A percentile compares a stretch with the other conserved stretches of the same genome.
Conservation (phyloP, 2,888 invertebrate species). For the Monopis laevigella region DNA sequence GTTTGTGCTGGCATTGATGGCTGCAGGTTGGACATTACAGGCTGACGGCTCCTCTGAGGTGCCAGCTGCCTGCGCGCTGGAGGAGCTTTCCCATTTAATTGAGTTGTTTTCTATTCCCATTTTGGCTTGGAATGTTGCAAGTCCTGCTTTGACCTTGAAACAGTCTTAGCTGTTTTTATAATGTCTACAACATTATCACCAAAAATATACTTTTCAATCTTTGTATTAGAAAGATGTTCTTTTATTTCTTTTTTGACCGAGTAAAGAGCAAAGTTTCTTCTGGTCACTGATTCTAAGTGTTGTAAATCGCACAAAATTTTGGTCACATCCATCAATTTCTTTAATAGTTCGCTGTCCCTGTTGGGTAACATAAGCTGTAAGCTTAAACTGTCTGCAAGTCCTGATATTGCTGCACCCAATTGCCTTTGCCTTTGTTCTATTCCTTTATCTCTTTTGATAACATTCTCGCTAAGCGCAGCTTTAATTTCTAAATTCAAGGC, state of each 20-base stretch:
- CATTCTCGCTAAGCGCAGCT: slow-evolving; percentile 18
- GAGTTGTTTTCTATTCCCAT: no score
- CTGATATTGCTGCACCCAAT: slow-evolving; percentile 18
- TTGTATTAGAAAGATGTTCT: slow-evolving; percentile 19
- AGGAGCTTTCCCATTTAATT: no score
- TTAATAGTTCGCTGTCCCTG: slow-evolving; percentile 7
- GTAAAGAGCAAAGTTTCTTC: slow-evolving; percentile 17
- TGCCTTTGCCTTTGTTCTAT: slow-evolving; percentile 23
- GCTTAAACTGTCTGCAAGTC: slow-evolving; percentile 17
- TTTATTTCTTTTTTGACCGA: slow-evolving; percentile 20
- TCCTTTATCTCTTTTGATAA: slow-evolving; percentile 20
- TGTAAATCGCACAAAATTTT: slow-evolving; percentile 18
- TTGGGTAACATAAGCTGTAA: slow-evolving; percentile 10
- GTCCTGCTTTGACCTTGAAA: slow-evolving; percentile 18
- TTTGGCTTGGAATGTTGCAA: no score
- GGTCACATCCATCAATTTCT: slow-evolving; percentile 18
- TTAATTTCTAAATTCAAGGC: slow-evolving; percentile 21
- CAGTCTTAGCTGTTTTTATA: slow-evolving; percentile 19
- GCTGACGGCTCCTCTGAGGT: no score
- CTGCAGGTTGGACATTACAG: no score
- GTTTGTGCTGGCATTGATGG: no score
- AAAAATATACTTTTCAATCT: slow-evolving; percentile 19
- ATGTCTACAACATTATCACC: slow-evolving; percentile 18
- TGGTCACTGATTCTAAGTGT: slow-evolving; percentile 16
- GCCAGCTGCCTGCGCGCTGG: no score